A percentile compares a stretch with the other conserved stretches of the same genome.
phyloP scores from a whole-genome alignment of 1,140 invertebrate species.

The Lanistes nyassanus region DNA sequence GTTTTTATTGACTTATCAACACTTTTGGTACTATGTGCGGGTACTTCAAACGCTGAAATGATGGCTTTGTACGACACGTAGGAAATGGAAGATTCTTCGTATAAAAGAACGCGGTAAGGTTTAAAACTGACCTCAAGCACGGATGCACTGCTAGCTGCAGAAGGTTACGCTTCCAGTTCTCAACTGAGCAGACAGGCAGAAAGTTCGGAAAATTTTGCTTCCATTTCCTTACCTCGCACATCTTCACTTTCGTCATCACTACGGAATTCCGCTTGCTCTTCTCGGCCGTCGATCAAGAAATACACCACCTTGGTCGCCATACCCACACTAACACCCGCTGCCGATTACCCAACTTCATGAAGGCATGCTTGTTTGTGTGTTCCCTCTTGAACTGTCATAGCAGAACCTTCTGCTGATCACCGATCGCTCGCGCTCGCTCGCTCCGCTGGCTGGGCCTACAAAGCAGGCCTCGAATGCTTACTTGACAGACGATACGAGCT shows the following conservation, averaged over 20 bases:
- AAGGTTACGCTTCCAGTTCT: neutral
- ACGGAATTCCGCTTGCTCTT: conserved; percentile 54
- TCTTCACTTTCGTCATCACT: conserved; percentile 52
- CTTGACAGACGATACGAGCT: conserved; percentile 14
- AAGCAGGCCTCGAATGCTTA: neutral
- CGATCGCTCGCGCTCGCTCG: conserved; percentile 18
- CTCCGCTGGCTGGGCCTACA: conserved; percentile 8
- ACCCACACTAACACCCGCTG: conserved; percentile 24
- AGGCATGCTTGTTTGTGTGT: conserved; percentile 21
- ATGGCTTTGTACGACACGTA: too few species aligned
- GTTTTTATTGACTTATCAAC: too few species aligned
- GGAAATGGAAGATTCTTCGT: too few species aligned
- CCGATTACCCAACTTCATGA: conserved; percentile 29
- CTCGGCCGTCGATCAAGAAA: conserved; percentile 48
- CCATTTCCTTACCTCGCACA: conserved; percentile 48
- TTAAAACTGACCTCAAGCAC: too few species aligned
- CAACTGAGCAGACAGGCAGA: neutral
- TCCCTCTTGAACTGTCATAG: conserved; percentile 26
- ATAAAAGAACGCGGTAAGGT: too few species aligned
- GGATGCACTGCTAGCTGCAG: too few species aligned
- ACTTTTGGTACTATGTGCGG: too few species aligned
- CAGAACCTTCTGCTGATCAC: conserved; percentile 20
- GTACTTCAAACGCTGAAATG: too few species aligned
- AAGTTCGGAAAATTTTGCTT: conserved; percentile 1
- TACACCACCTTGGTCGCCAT: conserved; percentile 57